A percentile compares a stretch with the other conserved stretches of the same genome.
Conservation (phyloP, 2,797 vertebrate genomes). For the Myotis planiceps region DNA sequence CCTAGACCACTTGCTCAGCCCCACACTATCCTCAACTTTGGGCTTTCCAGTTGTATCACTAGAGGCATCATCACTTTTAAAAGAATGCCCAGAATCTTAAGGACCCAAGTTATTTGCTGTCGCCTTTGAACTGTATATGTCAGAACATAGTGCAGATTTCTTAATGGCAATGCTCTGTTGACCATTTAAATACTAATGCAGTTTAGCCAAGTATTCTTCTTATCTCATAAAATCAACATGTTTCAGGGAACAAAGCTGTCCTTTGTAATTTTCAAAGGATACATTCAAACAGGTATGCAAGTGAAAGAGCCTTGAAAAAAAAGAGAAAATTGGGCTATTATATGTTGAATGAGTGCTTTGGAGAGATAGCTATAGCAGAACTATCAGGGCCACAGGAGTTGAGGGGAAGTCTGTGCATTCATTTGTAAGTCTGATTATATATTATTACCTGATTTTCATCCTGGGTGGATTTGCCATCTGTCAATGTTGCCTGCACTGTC, state of each 20-base stretch:
- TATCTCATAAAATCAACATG: background rate
- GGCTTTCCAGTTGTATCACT: background rate
- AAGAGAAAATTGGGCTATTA: background rate
- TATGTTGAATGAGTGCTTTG: background rate
- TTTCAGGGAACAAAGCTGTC: slow-evolving; percentile 1
- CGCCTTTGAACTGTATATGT: background rate
- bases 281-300: background rate
- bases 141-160: background rate
- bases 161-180: background rate
- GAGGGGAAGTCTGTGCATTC: background rate
- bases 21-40: background rate
- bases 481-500: background rate
- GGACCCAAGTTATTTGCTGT: background rate
- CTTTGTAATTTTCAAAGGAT: slow-evolving; percentile 1
- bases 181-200: background rate
- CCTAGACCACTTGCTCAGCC: background rate
- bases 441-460: background rate
- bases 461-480: background rate
- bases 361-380: background rate
- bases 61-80: background rate
- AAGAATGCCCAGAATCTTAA: background rate
- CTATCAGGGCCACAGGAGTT: background rate
- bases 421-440: background rate
- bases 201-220: background rate
- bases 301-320: background rate